Percentiles rank a stretch among this genome's conserved stretches.
Conservation (phyloP, 2,888 invertebrate genomes). For the Trichopoda pennipes region DNA sequence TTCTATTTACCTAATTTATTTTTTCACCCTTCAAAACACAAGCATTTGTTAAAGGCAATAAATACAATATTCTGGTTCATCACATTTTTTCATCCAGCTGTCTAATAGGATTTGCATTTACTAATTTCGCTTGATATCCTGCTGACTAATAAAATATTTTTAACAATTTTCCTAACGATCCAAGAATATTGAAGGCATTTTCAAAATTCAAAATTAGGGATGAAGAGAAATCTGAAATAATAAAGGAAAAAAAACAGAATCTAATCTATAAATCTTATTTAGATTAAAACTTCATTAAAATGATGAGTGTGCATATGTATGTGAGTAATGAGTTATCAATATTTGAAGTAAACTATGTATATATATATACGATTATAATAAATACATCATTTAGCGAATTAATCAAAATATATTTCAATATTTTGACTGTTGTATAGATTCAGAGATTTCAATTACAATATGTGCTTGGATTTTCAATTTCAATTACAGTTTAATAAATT, state of each 20-base stretch:
- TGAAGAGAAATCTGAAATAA: background rate
- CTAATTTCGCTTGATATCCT: conserved; percentile 47
- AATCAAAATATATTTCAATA: no score
- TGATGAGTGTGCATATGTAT: background rate
- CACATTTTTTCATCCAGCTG: conserved; percentile 36
- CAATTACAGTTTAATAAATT: no score
- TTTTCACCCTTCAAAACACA: background rate
- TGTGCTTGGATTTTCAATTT: no score
- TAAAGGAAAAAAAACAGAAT: conserved; percentile 5
- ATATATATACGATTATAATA: no score
- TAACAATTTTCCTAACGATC: conserved; percentile 43
- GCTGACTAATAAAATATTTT: conserved; percentile 60
- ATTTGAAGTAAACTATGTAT: no score
- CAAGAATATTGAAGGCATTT: conserved; percentile 46
- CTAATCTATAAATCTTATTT: conserved; percentile 34
- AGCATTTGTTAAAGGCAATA: conserved; percentile 22
- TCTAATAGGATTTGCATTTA: conserved; percentile 53
- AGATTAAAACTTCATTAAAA: conserved; percentile 3
- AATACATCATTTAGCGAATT: no score
- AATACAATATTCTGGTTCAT: conserved; percentile 42
- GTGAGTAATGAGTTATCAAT: no score
- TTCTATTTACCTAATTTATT: background rate
- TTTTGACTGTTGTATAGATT: no score
- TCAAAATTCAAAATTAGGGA: background rate
- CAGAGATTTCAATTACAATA: no score